These are phyloP conservation scores for Poecilus cupreus DNA, from an alignment of 2,888 invertebrate species.

Conservation along the genomic window DNA sequence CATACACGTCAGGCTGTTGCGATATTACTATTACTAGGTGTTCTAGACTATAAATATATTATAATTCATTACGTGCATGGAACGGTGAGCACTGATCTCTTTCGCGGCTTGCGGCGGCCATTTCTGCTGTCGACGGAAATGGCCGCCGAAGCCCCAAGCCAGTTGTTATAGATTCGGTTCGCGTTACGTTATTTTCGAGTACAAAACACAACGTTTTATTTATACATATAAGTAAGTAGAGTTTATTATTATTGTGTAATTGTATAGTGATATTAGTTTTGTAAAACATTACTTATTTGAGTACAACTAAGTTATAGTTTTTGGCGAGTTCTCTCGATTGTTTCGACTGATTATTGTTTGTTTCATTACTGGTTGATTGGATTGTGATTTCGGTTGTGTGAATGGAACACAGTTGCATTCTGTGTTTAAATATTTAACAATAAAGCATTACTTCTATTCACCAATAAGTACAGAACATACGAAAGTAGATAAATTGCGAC, in stretches of 20 bases:
- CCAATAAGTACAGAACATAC: constrained; percentile 59
- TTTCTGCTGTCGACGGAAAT: not conserved
- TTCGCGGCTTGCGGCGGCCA: not conserved
- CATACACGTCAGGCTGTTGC: constrained; percentile 72
- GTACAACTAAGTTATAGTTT: constrained; percentile 64
- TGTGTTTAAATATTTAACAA: constrained; percentile 59
- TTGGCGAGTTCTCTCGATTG: not conserved
- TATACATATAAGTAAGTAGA: constrained; percentile 37
- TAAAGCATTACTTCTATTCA: constrained; percentile 58
- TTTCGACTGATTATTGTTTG: constrained; percentile 41
- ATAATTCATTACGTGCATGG: constrained; percentile 61
- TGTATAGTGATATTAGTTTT: constrained; percentile 69
- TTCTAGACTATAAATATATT: constrained; percentile 65
- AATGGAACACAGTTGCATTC: constrained; percentile 50
- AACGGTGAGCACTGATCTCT: constrained; percentile 56
- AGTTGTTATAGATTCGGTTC: constrained; percentile 22
- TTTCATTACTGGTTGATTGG: constrained; percentile 4
- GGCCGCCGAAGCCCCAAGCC: not conserved
- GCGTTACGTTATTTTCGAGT: constrained; percentile 48
- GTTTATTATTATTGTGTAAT: constrained; percentile 59
- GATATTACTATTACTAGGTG: constrained; percentile 71
- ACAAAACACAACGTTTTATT: constrained; percentile 51
- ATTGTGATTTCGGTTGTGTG: constrained; percentile 48
- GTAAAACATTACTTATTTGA: constrained; percentile 63
- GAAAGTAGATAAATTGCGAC: constrained; percentile 58